Evolutionary conservation across 2,888 invertebrate species (phyloP), one percentile per base, ranked within the genome.

Genomic region (Coleophora deauratella): DNA sequence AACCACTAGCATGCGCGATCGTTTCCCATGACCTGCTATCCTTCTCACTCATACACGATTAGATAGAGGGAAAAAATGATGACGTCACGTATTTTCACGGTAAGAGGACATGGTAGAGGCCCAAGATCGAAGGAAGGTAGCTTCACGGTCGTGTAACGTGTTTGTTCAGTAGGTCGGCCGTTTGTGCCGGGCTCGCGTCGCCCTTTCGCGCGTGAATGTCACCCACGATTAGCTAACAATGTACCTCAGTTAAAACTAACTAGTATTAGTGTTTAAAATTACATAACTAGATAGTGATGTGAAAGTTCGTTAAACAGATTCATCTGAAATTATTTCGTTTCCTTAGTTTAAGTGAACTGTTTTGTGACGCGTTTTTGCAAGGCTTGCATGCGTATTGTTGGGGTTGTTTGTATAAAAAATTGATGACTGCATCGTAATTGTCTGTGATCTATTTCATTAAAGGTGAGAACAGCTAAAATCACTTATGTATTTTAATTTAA

Each of bases 401-500:
- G 70, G 69, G 66, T 62, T 63, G 65, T 58, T 57, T 61, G 40
- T 55, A 49, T 58, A 55, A 64, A 49, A 49, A 45, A 59, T 70
- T 65, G 57, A 78, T 77, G 73, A 54, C 56, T 65, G 57, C 50
- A 54, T 62, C 55, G 52, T 67, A 63, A 56, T 58, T 68, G 55
- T 57, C 45, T 54, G 21, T 21, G 21, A 21, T 21, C 21, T 33
- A 27, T 27, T 27, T 3, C n/a, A 32, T 32, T 32, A 10, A 10
- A 50, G 51, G 46, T 37, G 27, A 33, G 21, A 21, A 21, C 21
- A 21, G 21, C 3, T 35, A 27, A 28, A 37, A 13, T 9, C 4
- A 30, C 27, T 37, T 37, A 28, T n/a, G n/a, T n/a, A 21, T 21
- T 21, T 21, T 21, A 21, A 27, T 46, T 43, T 38, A n/a, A n/a